phyloP scores from a whole-genome alignment of 2,113 vertebrate genomes.

The Tetrao urogallus region DNA sequence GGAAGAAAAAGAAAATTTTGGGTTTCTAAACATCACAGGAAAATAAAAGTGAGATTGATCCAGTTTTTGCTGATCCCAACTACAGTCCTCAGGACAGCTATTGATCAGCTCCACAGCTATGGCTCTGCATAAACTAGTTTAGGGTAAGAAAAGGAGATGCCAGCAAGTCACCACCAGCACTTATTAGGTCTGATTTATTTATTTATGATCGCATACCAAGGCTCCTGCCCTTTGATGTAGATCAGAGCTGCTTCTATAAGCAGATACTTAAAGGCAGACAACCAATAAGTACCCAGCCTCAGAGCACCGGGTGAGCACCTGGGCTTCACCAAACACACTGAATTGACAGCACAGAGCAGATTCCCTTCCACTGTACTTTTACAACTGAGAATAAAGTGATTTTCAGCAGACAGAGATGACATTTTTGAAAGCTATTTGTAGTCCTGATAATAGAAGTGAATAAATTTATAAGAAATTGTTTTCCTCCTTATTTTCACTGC shows the following conservation, averaged over 20 bases:
- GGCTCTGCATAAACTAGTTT: constrained; percentile 23
- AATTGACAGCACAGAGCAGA: background rate
- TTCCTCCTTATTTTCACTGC: background rate
- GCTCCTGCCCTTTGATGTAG: constrained; percentile 61
- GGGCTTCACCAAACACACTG: background rate
- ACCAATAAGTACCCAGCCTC: background rate
- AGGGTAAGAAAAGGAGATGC: background rate
- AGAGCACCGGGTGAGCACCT: background rate
- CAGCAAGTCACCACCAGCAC: constrained; percentile 16
- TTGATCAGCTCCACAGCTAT: background rate
- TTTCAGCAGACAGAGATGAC: background rate
- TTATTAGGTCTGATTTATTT: constrained; percentile 13
- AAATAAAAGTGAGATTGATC: background rate
- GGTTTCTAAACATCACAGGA: background rate
- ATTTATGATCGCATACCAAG: background rate
- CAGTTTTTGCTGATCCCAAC: background rate
- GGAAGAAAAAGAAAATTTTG: background rate
- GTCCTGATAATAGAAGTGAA: background rate
- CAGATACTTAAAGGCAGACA: constrained; percentile 17
- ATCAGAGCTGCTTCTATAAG: constrained; percentile 24
- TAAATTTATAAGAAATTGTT: background rate
- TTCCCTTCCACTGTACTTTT: background rate
- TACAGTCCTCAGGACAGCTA: background rate
- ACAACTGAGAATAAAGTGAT: background rate
- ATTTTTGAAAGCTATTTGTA: background rate